A percentile compares a stretch with the other conserved stretches of the same genome.
Evolutionary conservation across 1,140 invertebrate genomes (phyloP).

Genomic region (Lerema accius): DNA sequence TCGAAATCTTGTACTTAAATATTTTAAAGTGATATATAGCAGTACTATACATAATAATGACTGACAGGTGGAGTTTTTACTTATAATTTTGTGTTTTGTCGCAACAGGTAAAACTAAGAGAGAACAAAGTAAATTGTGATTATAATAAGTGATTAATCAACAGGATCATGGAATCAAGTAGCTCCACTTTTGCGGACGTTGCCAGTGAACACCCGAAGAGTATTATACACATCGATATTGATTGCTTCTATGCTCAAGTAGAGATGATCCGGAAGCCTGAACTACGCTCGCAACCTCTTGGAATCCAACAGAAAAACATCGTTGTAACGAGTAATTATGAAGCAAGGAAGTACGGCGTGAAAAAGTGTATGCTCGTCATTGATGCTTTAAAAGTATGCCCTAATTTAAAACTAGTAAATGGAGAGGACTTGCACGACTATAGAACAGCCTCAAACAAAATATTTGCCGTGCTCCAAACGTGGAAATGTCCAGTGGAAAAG

Average conservation of each 20-base stretch:
- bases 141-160: conserved; percentile 66
- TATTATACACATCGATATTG: conserved; percentile 90
- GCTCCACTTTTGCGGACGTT: conserved; percentile 61
- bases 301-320: conserved; percentile 91
- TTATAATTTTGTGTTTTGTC: conserved; percentile 50
- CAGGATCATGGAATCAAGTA: conserved; percentile 78
- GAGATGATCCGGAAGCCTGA: conserved; percentile 88
- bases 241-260: conserved; percentile 93
- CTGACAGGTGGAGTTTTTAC: conserved; percentile 66
- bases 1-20: conserved; percentile 57
- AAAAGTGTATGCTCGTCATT: conserved; percentile 88
- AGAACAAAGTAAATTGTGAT: conserved; percentile 71
- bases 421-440: conserved; percentile 90
- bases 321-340: conserved; percentile 92
- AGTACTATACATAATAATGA: conserved; percentile 63
- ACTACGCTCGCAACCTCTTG: conserved; percentile 85
- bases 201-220: conserved; percentile 83
- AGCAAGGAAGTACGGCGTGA: conserved; percentile 87
- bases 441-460: conserved; percentile 88
- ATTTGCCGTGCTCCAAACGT: conserved; percentile 85
- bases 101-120: conserved; percentile 72
- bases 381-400: conserved; percentile 88
- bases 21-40: conserved; percentile 58
- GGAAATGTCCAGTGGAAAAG: conserved; percentile 88
- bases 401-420: conserved; percentile 87